phyloP scores from a whole-genome alignment of 37 sponge, comb jelly and placozoan species.

The Amphimedon queenslandica region DNA sequence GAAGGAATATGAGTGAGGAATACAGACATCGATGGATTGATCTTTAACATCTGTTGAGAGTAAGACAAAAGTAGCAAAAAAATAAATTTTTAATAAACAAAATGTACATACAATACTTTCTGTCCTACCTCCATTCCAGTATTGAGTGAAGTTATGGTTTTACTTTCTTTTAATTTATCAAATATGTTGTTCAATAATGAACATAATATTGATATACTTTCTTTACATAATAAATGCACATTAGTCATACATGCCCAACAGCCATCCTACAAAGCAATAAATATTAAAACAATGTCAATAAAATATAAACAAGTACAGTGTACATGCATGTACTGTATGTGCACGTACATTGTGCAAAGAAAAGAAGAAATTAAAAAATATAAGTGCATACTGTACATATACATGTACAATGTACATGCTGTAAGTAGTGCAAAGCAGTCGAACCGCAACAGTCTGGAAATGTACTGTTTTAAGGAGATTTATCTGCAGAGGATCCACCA shows the following conservation, averaged over 20 bases:
- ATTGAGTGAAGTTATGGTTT: conserved; percentile 12
- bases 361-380: too few species aligned
- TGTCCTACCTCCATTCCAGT: conserved; percentile 56
- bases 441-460: too few species aligned
- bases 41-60: neutral
- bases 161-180: conserved; percentile 32
- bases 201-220: conserved; percentile 50
- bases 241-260: conserved; percentile 74
- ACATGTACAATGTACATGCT: too few species aligned
- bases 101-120: neutral
- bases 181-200: conserved; percentile 55
- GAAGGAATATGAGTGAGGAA: conserved; percentile 22
- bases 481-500: too few species aligned
- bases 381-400: too few species aligned
- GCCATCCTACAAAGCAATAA: conserved; percentile 57
- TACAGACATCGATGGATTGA: conserved; percentile 1
- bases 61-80: neutral
- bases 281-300: too few species aligned
- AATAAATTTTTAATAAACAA: neutral
- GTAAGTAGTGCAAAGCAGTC: too few species aligned
- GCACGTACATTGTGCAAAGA: too few species aligned
- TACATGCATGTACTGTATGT: neutral
- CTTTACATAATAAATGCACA: conserved; percentile 22
- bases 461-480: too few species aligned
- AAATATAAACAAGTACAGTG: neutral